Evolutionary conservation across 2,113 vertebrate genomes (phyloP).

Genomic region (Aldabrachelys gigantea): DNA sequence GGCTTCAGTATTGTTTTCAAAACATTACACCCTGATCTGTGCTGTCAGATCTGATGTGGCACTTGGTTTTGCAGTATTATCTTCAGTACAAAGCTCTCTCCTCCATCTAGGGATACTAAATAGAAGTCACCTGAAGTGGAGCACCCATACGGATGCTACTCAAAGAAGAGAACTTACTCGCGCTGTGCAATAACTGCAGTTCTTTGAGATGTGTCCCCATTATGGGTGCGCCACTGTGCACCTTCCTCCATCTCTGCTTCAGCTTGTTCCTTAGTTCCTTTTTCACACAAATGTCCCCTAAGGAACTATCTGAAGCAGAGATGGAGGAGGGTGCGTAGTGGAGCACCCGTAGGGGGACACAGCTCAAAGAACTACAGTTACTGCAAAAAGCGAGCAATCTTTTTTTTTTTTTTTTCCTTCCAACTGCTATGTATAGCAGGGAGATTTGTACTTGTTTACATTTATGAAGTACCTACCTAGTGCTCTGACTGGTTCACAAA

Average conservation of each 20-base stretch:
- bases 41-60: neutral
- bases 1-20: neutral
- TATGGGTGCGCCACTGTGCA: neutral
- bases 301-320: neutral
- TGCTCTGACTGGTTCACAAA: neutral
- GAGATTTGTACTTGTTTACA: neutral
- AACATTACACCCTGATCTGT: neutral
- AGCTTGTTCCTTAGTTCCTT: neutral
- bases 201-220: neutral
- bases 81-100: neutral
- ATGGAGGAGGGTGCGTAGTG: neutral
- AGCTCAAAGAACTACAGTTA: neutral
- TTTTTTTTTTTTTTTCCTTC: neutral
- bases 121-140: neutral
- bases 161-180: neutral
- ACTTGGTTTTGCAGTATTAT: neutral
- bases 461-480: neutral
- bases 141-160: neutral
- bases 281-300: too few relatives aligned
- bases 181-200: neutral
- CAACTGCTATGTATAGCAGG: neutral
- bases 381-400: neutral
- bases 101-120: neutral
- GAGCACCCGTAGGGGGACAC: neutral
- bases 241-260: neutral